These are phyloP conservation scores for Rhynchomys soricoides DNA, from an alignment of 2,113 vertebrate species.

Conservation along the genomic window DNA sequence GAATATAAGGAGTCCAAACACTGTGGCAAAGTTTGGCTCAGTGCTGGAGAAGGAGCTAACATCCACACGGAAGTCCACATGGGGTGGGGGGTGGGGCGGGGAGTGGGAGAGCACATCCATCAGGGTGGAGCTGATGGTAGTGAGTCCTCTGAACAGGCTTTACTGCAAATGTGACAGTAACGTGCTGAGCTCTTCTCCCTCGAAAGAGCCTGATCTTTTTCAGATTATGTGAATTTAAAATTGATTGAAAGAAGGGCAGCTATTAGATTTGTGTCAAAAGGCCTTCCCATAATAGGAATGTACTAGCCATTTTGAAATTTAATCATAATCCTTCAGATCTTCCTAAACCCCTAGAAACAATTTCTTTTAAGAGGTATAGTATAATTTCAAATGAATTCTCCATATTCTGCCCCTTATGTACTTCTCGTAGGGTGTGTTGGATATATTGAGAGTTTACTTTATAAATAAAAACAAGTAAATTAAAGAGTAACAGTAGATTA, in stretches of 20 bases:
- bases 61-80: neutral
- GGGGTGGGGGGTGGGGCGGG: neutral
- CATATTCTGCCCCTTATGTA: constrained; percentile 27
- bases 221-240: constrained; percentile 71
- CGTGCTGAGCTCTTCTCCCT: neutral
- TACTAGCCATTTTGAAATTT: constrained; percentile 60
- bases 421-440: neutral
- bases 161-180: neutral
- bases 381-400: constrained; percentile 61
- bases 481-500: constrained; percentile 4
- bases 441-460: constrained; percentile 10
- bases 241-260: constrained; percentile 66
- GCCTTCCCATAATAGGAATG: constrained; percentile 60
- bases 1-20: neutral
- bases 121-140: neutral
- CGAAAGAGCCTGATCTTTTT: constrained; percentile 61
- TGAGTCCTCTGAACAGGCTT: neutral
- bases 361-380: constrained; percentile 60
- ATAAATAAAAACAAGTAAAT: constrained; percentile 45
- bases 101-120: too few species aligned
- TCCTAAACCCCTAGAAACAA: constrained; percentile 59
- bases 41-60: neutral
- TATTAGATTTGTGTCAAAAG: constrained; percentile 69
- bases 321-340: constrained; percentile 66
- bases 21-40: neutral